Percentiles rank a stretch among this genome's conserved stretches.
These are phyloP conservation scores for Cryptus viduatorius DNA, from an alignment of 2,888 invertebrate genomes.

Conservation along the genomic window DNA sequence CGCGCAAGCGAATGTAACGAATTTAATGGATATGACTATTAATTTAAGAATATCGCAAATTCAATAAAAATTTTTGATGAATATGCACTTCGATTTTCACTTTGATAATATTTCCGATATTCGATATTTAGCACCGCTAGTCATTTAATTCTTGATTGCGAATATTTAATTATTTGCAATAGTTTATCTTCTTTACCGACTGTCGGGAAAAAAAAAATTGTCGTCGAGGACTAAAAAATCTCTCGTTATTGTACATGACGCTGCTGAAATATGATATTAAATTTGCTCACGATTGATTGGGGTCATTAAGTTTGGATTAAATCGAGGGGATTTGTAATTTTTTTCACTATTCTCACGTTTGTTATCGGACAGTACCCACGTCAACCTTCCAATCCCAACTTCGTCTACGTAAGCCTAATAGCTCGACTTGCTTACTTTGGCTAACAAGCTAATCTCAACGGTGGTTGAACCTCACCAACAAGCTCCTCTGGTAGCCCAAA, in stretches of 20 bases:
- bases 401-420: conserved; percentile 58
- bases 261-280: not conserved
- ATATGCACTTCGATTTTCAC: not conserved
- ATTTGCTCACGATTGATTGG: not conserved
- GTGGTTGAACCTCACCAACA: conserved; percentile 60
- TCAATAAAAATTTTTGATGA: not conserved
- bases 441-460: conserved; percentile 66
- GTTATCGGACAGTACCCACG: not conserved
- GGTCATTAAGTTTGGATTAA: not conserved
- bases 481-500: conserved; percentile 62
- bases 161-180: not conserved
- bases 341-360: not conserved
- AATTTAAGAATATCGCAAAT: not conserved
- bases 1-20: not conserved
- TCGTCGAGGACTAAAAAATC: not conserved
- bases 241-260: not conserved
- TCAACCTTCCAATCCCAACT: conserved; percentile 50
- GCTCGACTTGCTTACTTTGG: conserved; percentile 65
- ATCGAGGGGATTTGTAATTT: conserved; percentile 14
- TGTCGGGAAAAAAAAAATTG: no score
- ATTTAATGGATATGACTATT: not conserved
- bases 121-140: not conserved
- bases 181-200: not conserved
- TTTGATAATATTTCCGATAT: not conserved
- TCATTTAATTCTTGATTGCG: not conserved